A percentile compares a stretch with the other conserved stretches of the same genome.
These are phyloP conservation scores for Brienomyrus brachyistius DNA, from an alignment of 2,113 vertebrate genomes.

Conservation along the genomic window DNA sequence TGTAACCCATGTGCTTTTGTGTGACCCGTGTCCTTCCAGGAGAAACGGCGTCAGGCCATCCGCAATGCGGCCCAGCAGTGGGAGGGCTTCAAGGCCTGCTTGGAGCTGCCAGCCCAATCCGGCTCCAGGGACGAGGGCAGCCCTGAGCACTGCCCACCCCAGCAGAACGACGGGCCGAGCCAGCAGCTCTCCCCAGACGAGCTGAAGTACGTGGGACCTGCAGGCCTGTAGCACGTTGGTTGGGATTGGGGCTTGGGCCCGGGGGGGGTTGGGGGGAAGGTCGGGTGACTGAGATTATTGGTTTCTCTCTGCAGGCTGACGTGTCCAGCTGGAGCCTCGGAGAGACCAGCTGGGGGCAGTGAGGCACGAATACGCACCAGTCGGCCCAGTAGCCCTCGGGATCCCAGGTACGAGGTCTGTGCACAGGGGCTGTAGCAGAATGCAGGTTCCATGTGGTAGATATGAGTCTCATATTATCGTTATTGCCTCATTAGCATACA, in stretches of 20 bases:
- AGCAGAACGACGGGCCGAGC: constrained; percentile 47
- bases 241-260: neutral
- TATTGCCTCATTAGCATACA: neutral
- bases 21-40: constrained; percentile 44
- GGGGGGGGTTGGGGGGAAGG: neutral
- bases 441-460: neutral
- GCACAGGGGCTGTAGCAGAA: neutral
- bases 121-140: constrained; percentile 33
- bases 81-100: constrained; percentile 49
- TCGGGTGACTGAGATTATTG: neutral
- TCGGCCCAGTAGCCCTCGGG: constrained; percentile 18
- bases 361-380: constrained; percentile 11
- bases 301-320: neutral
- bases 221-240: neutral
- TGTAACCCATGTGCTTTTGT: neutral
- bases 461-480: neutral
- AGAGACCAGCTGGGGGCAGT: neutral
- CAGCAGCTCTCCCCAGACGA: constrained; percentile 58
- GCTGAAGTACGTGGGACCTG: constrained; percentile 50
- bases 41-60: constrained; percentile 69
- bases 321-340: neutral
- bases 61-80: constrained; percentile 65
- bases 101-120: constrained; percentile 40
- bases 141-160: constrained; percentile 47
- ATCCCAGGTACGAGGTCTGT: constrained; percentile 5